Percentiles rank a stretch among this genome's conserved stretches.
These are phyloP conservation scores for Sisyra terminalis DNA, from an alignment of 2,888 invertebrate species.

Conservation along the genomic window DNA sequence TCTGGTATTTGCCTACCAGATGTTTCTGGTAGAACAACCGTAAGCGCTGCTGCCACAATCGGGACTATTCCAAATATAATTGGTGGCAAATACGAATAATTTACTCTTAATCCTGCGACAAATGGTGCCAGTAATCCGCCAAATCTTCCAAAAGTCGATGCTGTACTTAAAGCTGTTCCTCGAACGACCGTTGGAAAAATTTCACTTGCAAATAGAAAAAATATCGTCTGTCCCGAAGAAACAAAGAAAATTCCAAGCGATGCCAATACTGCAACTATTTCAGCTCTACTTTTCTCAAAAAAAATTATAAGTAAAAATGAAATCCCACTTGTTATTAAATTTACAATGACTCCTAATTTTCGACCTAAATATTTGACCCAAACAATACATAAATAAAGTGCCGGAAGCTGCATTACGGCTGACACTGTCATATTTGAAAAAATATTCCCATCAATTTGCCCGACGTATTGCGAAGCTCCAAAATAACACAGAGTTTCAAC, in stretches of 20 bases:
- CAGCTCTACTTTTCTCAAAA: too few species aligned
- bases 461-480: conserved; percentile 60
- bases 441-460: conserved; percentile 54
- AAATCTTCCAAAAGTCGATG: conserved; percentile 60
- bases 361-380: too few species aligned
- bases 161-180: conserved; percentile 60
- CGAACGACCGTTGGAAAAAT: conserved; percentile 68
- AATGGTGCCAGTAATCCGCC: conserved; percentile 68
- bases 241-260: neutral
- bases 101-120: conserved; percentile 39
- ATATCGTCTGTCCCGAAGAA: neutral
- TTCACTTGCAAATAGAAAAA: conserved; percentile 11
- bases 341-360: too few species aligned
- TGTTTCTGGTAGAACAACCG: conserved; percentile 52
- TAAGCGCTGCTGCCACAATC: conserved; percentile 40
- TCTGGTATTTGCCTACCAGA: conserved; percentile 51
- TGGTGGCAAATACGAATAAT: conserved; percentile 41
- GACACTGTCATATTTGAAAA: conserved; percentile 61
- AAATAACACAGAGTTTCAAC: conserved; percentile 68
- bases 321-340: too few species aligned
- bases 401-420: conserved; percentile 42
- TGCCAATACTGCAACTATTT: neutral
- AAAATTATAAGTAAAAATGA: too few species aligned
- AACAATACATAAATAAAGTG: neutral
- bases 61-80: conserved; percentile 49